A percentile compares a stretch with the other conserved stretches of the same genome.
Conservation (phyloP, 2,888 invertebrate genomes). For the Metellina segmentata region DNA sequence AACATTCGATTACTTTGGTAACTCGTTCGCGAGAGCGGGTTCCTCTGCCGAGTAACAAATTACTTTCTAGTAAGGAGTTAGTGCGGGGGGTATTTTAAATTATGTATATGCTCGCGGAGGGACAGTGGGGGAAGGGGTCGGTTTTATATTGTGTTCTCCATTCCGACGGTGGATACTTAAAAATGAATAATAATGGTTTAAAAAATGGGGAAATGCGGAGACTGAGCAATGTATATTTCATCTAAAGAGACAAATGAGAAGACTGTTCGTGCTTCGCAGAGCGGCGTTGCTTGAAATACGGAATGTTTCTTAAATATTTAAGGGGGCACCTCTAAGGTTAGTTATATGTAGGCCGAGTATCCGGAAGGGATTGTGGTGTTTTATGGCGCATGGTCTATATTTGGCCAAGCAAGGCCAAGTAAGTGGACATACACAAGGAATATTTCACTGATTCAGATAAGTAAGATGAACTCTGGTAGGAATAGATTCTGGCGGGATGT, state of each 20-base stretch:
- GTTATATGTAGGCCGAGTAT: no score
- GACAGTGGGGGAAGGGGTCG: not conserved
- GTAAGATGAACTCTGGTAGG: no score
- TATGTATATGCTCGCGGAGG: slow-evolving; percentile 58
- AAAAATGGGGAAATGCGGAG: not conserved
- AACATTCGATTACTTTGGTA: slow-evolving; percentile 72
- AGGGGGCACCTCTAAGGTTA: not conserved
- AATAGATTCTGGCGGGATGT: no score
- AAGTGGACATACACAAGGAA: no score
- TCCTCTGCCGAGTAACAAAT: slow-evolving; percentile 64
- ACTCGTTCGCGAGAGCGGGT: slow-evolving; percentile 4
- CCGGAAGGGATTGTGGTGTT: no score
- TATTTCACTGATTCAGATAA: no score
- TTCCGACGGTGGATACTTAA: slow-evolving; percentile 18
- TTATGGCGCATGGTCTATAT: no score
- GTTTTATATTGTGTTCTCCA: slow-evolving; percentile 31
- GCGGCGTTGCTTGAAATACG: no score
- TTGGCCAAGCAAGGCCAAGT: no score
- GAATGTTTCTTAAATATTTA: not conserved
- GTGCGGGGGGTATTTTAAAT: slow-evolving; percentile 55
- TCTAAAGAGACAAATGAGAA: slow-evolving; percentile 3
- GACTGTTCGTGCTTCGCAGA: not conserved
- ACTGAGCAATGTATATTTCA: not conserved
- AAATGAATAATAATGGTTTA: slow-evolving; percentile 54
- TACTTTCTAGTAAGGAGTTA: slow-evolving; percentile 69